A percentile compares a stretch with the other conserved stretches of the same genome.
These are phyloP conservation scores for Pogonomyrmex californicus DNA, from an alignment of 1,140 invertebrate species.

Conservation along the genomic window DNA sequence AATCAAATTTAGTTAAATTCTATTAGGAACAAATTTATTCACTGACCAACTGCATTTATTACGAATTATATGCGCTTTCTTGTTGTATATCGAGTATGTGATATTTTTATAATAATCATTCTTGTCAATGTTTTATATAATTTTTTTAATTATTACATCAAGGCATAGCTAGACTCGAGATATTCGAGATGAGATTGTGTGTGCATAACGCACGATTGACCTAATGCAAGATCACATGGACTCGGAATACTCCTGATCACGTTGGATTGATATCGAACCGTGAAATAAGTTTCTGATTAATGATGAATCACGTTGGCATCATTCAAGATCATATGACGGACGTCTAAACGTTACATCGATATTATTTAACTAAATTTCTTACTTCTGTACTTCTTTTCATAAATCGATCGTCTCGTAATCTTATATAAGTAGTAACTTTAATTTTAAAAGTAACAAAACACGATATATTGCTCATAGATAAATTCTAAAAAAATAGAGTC, in stretches of 20 bases:
- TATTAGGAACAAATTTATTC: background rate
- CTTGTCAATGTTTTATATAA: background rate
- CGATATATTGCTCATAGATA: background rate
- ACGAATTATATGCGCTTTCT: background rate
- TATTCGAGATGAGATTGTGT: background rate
- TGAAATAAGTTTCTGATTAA: background rate
- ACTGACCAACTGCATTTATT: background rate
- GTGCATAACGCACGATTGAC: background rate
- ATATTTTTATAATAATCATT: slow-evolving; percentile 15
- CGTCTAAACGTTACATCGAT: background rate
- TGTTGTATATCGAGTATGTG: background rate
- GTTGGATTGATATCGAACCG: slow-evolving; percentile 12
- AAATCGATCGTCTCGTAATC: background rate
- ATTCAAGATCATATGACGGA: background rate
- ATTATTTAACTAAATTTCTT: background rate
- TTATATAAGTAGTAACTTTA: background rate
- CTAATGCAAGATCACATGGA: background rate
- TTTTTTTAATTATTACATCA: background rate
- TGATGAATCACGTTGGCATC: background rate
- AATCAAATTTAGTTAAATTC: background rate
- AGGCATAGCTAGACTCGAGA: background rate
- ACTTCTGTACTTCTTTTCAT: background rate
- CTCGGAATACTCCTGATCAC: background rate
- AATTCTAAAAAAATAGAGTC: background rate
- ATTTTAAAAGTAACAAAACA: background rate